Conservation (phyloP, 2,888 invertebrate genomes). For the Ochlodes sylvanus region DNA sequence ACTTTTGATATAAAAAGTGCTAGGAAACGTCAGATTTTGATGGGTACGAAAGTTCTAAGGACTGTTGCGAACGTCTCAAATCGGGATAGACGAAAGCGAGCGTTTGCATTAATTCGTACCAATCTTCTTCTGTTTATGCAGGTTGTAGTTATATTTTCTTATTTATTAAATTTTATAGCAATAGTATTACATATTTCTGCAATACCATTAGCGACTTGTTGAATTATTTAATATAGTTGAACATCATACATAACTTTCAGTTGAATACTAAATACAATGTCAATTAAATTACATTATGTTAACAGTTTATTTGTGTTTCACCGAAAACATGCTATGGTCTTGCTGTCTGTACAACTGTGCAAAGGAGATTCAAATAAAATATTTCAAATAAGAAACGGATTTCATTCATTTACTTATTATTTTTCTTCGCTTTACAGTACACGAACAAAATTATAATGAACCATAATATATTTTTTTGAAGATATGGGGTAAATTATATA, state of each 20-base stretch:
- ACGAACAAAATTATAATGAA: too few relatives aligned
- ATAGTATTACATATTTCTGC: constrained; percentile 66
- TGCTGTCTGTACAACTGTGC: constrained; percentile 74
- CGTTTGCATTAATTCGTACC: constrained; percentile 81
- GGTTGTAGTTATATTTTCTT: constrained; percentile 81
- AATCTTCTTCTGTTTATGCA: constrained; percentile 72
- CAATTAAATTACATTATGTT: constrained; percentile 59
- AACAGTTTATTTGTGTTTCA: constrained; percentile 68
- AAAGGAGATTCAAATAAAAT: constrained; percentile 81
- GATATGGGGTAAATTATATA: too few relatives aligned
- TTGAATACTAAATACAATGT: constrained; percentile 46
- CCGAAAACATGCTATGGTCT: constrained; percentile 63
- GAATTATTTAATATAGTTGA: constrained; percentile 51
- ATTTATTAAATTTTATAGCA: constrained; percentile 83
- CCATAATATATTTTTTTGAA: too few relatives aligned
- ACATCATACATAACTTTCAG: constrained; percentile 32
- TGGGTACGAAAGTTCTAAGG: constrained; percentile 73
- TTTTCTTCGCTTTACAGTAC: too few relatives aligned
- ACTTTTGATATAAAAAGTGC: constrained; percentile 83
- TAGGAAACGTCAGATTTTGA: constrained; percentile 76
- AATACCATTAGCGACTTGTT: constrained; percentile 58
- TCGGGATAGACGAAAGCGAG: constrained; percentile 56
- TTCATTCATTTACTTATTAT: constrained; percentile 30
- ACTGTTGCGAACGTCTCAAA: constrained; percentile 69
- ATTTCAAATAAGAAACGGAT: constrained; percentile 63